phyloP scores from a whole-genome alignment of 2,797 vertebrate species.

The Hephaestus fuliginosus region DNA sequence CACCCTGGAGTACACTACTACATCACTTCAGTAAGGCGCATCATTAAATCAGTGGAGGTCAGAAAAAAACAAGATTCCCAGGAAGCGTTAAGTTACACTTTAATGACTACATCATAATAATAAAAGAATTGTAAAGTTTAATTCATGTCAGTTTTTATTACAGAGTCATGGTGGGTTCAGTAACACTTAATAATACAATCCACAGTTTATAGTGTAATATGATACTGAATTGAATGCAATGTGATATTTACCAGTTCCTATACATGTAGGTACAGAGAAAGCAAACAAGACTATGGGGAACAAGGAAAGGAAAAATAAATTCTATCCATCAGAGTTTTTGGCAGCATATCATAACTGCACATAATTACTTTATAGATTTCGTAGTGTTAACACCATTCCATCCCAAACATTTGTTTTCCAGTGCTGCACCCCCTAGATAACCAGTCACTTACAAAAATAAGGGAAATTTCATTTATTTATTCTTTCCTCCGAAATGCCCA shows the following conservation, averaged over 20 bases:
- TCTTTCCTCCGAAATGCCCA: background rate
- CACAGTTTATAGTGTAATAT: background rate
- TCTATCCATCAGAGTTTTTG: background rate
- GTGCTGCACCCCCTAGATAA: background rate
- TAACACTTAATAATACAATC: background rate
- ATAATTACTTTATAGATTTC: background rate
- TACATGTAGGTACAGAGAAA: background rate
- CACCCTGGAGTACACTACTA: background rate
- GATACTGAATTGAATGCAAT: background rate
- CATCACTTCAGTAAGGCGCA: background rate
- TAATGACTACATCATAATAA: constrained; percentile 2
- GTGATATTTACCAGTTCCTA: too few relatives aligned
- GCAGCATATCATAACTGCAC: background rate
- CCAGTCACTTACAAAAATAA: background rate
- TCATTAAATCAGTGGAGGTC: background rate
- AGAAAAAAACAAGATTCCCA: background rate
- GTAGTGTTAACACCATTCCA: too few relatives aligned
- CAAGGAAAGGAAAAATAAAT: too few relatives aligned
- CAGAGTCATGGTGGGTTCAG: too few relatives aligned
- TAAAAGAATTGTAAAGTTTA: background rate
- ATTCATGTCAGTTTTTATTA: background rate
- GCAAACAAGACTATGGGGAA: background rate
- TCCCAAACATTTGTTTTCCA: too few relatives aligned
- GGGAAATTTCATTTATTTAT: background rate
- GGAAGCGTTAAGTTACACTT: background rate